Evolutionary conservation across 1,140 invertebrate species (phyloP).

Genomic region (Drosophila micromelanica): DNA sequence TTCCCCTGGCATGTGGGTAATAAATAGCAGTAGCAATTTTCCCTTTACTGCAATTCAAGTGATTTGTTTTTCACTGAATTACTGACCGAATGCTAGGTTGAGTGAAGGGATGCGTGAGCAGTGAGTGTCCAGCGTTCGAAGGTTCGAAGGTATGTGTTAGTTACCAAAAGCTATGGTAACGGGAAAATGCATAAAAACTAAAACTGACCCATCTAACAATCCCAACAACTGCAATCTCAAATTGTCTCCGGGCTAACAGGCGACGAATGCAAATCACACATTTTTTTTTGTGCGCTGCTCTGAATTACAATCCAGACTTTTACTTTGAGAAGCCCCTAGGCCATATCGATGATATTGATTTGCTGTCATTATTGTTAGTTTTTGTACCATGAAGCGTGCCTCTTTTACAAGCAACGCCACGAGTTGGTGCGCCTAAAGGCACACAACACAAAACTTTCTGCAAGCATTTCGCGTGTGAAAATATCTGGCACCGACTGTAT

Average conservation of each 20-base stretch:
- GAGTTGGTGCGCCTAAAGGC: constrained; percentile 36
- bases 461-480: constrained; percentile 52
- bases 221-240: constrained; percentile 17
- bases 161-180: constrained; percentile 8
- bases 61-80: constrained; percentile 57
- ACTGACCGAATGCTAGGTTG: constrained; percentile 41
- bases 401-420: constrained; percentile 34
- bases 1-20: constrained; percentile 38
- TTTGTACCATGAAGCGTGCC: constrained; percentile 35
- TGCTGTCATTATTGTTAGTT: constrained; percentile 79
- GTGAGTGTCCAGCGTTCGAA: too few relatives aligned
- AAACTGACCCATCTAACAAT: constrained; percentile 1
- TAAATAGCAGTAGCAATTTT: constrained; percentile 66
- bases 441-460: constrained; percentile 26
- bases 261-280: constrained; percentile 58
- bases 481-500: constrained; percentile 47
- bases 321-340: constrained; percentile 65
- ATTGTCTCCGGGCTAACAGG: constrained; percentile 26
- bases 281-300: constrained; percentile 13
- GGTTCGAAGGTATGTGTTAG: constrained; percentile 26
- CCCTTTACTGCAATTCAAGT: constrained; percentile 34
- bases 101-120: constrained; percentile 26
- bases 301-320: constrained; percentile 64
- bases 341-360: constrained; percentile 78
- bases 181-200: constrained; percentile 22